These are phyloP conservation scores for Halictus quadricinctus DNA, from an alignment of 2,888 invertebrate genomes.

Conservation along the genomic window DNA sequence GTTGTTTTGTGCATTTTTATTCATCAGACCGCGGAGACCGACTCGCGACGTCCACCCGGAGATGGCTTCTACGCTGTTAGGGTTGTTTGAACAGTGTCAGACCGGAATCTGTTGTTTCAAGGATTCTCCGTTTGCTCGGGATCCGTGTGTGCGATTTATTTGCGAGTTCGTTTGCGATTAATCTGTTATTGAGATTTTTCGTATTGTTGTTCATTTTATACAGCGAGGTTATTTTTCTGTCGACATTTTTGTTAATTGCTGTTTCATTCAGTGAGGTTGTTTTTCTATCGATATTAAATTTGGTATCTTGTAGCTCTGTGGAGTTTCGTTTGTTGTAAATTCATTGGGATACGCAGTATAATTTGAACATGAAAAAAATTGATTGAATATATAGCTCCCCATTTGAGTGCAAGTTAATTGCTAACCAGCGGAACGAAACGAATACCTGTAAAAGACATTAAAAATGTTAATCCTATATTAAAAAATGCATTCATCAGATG, in stretches of 20 bases:
- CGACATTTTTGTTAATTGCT: not conserved
- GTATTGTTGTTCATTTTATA: not conserved
- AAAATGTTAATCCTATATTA: too few species aligned
- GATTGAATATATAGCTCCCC: too few species aligned
- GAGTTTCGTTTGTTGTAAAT: too few species aligned
- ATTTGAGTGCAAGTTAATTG: too few species aligned
- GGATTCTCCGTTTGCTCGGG: not conserved
- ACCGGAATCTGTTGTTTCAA: not conserved
- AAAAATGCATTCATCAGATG: too few species aligned
- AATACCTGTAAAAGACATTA: too few species aligned
- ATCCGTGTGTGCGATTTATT: not conserved
- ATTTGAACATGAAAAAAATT: too few species aligned
- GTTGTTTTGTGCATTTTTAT: slow-evolving; percentile 17
- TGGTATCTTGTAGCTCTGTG: too few species aligned
- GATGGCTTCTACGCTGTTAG: not conserved
- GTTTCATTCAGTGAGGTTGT: too few species aligned
- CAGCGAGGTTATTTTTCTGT: not conserved
- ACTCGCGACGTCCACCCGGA: not conserved
- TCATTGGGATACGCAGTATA: too few species aligned
- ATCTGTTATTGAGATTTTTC: not conserved
- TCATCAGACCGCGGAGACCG: not conserved
- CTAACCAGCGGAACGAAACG: too few species aligned
- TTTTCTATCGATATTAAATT: not conserved
- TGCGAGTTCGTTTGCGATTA: not conserved
- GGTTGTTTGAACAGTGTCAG: not conserved